A percentile compares a stretch with the other conserved stretches of the same genome.
phyloP scores from a whole-genome alignment of 2,113 vertebrate species.

The Hydropotes inermis region DNA sequence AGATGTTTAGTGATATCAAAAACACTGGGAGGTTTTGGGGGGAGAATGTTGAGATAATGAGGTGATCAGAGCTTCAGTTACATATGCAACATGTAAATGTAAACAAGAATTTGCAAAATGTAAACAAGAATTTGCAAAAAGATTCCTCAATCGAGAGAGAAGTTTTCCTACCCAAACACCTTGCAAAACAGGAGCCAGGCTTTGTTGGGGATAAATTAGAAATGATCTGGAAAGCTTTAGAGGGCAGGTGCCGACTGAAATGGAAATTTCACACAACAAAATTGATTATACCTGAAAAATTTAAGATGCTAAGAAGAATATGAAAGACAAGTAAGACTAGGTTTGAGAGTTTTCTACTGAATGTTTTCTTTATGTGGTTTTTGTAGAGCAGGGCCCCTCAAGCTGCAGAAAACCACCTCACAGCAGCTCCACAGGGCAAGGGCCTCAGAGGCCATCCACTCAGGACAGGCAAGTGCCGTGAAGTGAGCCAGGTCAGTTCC shows the following conservation, averaged over 20 bases:
- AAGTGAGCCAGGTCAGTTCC: not conserved
- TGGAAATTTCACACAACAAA: not conserved
- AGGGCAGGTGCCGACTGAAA: not conserved
- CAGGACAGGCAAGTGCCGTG: not conserved
- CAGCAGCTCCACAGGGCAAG: not conserved
- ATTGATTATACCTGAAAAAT: not conserved
- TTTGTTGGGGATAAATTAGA: not conserved
- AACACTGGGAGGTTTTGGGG: not conserved
- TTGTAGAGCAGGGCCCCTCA: not conserved
- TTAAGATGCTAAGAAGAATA: not conserved
- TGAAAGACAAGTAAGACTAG: not conserved
- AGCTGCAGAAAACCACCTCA: not conserved
- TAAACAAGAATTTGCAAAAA: slow-evolving; percentile 26
- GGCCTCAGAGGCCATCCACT: not conserved
- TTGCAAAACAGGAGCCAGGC: not conserved
- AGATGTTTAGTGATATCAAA: not conserved
- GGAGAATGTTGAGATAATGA: slow-evolving; percentile 11
- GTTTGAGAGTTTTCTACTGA: not conserved
- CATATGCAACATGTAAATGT: not conserved
- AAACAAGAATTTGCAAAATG: slow-evolving; percentile 4
- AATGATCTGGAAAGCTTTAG: not conserved
- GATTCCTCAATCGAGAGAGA: not conserved
- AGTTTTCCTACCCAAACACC: not conserved
- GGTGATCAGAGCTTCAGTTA: not conserved
- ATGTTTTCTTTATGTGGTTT: not conserved